phyloP scores from a whole-genome alignment of 2,888 invertebrate genomes.

The Elgonia sp. region DNA sequence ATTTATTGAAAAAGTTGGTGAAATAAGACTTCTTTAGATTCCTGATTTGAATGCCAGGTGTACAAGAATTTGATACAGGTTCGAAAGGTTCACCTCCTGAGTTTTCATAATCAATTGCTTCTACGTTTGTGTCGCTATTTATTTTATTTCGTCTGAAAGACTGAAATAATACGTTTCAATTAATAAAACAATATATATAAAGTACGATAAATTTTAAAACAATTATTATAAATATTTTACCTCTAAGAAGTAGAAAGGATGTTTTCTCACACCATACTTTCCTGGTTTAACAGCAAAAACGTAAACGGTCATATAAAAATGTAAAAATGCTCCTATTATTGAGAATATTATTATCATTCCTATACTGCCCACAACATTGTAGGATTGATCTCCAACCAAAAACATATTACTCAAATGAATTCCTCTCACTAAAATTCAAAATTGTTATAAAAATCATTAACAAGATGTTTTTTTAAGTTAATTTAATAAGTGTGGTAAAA shows the following conservation, averaged over 20 bases:
- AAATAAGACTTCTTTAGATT: constrained; percentile 86
- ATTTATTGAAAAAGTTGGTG: constrained; percentile 80
- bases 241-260: constrained; percentile 91
- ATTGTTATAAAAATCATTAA: too few species aligned
- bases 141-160: constrained; percentile 82
- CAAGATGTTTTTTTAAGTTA: too few species aligned
- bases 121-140: constrained; percentile 79
- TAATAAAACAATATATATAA: constrained; percentile 18
- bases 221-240: too few species aligned
- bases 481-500: too few species aligned
- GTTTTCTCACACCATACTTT: constrained; percentile 93
- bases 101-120: constrained; percentile 80
- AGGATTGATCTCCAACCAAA: constrained; percentile 80
- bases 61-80: constrained; percentile 80
- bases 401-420: constrained; percentile 87
- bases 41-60: constrained; percentile 88
- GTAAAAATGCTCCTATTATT: constrained; percentile 90
- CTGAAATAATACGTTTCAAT: constrained; percentile 64
- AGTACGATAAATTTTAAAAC: too few species aligned
- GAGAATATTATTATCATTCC: constrained; percentile 92
- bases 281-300: constrained; percentile 96
- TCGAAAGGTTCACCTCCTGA: constrained; percentile 85
- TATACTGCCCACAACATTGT: constrained; percentile 85
- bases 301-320: constrained; percentile 93
- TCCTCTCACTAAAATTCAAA: constrained; percentile 87